Conservation (phyloP, 2,113 vertebrate genomes). For the Chionomys nivalis region DNA sequence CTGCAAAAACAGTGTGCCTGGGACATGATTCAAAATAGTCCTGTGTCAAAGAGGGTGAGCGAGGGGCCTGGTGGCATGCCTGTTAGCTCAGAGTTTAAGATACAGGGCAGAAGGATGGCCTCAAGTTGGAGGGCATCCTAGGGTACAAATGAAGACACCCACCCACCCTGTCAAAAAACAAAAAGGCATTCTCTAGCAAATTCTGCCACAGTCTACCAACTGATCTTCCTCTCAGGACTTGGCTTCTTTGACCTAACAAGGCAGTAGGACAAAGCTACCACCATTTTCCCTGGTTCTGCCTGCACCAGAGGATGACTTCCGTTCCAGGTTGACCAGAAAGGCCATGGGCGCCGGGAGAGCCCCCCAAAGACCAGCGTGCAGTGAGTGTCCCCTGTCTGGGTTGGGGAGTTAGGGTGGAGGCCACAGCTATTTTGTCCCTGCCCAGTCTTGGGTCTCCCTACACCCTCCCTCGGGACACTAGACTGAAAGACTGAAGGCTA, state of each 20-base stretch:
- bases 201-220: background rate
- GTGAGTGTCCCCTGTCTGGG: constrained; percentile 57
- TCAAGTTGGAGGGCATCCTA: background rate
- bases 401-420: background rate
- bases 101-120: background rate
- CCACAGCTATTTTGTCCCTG: background rate
- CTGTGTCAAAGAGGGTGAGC: background rate
- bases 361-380: constrained; percentile 58
- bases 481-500: background rate
- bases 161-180: background rate
- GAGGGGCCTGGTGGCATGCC: background rate
- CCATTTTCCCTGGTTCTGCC: background rate
- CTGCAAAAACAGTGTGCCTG: background rate
- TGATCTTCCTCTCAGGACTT: constrained; percentile 57
- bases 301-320: constrained; percentile 6
- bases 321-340: constrained; percentile 68
- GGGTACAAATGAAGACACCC: background rate
- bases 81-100: background rate
- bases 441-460: background rate
- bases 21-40: background rate
- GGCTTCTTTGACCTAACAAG: constrained; percentile 17
- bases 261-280: constrained; percentile 32
- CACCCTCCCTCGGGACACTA: background rate
- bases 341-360: constrained; percentile 68
- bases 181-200: background rate